A percentile compares a stretch with the other conserved stretches of the same genome.
These are phyloP conservation scores for Sceloporus undulatus DNA, from an alignment of 2,113 vertebrate species.

Conservation along the genomic window DNA sequence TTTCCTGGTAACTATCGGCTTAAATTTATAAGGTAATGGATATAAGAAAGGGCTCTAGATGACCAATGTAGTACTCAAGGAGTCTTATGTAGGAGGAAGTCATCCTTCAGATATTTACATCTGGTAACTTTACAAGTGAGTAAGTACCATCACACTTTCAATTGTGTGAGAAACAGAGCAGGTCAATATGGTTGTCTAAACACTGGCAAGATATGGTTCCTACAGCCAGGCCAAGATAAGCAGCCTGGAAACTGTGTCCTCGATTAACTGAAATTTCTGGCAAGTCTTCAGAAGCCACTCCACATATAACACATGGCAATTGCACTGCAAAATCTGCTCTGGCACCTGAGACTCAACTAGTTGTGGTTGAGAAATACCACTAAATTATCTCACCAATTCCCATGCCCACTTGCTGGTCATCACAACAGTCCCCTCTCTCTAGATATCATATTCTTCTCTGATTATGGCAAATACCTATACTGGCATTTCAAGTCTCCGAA, in stretches of 20 bases:
- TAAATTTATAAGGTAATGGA: not conserved
- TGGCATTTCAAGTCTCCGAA: not conserved
- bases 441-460: not conserved
- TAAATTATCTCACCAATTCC: not conserved
- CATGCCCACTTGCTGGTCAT: too few species aligned
- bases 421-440: too few species aligned
- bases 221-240: not conserved
- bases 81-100: not conserved
- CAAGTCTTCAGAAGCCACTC: not conserved
- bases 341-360: not conserved
- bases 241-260: not conserved
- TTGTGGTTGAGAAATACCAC: not conserved
- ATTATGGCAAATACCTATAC: not conserved
- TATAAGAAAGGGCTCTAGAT: not conserved
- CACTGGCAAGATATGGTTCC: not conserved
- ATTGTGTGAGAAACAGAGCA: not conserved
- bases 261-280: not conserved
- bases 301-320: not conserved
- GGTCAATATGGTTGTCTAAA: not conserved
- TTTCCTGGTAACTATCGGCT: not conserved
- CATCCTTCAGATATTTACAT: not conserved
- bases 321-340: not conserved
- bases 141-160: not conserved
- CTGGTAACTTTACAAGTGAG: not conserved
- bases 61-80: not conserved